Conservation (phyloP, 2,888 invertebrate genomes). For the Oxystoma pomonae region DNA sequence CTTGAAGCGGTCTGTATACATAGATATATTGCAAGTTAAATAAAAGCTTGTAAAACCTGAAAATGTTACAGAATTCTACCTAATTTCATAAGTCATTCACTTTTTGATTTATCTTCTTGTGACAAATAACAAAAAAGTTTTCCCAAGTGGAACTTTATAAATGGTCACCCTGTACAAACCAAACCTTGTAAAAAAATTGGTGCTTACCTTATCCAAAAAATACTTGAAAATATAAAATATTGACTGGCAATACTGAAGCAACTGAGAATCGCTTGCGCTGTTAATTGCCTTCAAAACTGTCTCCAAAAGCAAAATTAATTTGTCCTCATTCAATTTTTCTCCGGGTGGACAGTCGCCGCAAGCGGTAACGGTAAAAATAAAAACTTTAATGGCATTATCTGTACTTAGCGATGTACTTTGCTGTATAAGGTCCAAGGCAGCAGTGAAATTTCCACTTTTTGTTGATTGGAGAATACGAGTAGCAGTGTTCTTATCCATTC, state of each 20-base stretch:
- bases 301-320: not conserved
- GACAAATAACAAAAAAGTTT: too few relatives aligned
- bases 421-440: not conserved
- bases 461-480: not conserved
- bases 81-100: too few relatives aligned
- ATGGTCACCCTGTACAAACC: too few relatives aligned
- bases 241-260: not conserved
- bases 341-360: not conserved
- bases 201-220: not conserved
- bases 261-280: not conserved
- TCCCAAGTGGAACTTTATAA: too few relatives aligned
- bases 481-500: not conserved
- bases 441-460: not conserved
- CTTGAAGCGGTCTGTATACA: too few relatives aligned
- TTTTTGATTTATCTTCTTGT: too few relatives aligned
- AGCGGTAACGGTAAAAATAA: not conserved
- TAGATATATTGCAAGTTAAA: too few relatives aligned
- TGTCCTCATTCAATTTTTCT: not conserved
- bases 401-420: not conserved
- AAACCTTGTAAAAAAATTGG: too few relatives aligned
- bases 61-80: too few relatives aligned
- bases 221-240: not conserved
- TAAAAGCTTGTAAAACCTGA: too few relatives aligned
- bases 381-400: not conserved
- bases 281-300: not conserved